Conservation (phyloP, 1,140 invertebrate species). For the Ostrea denselamellosa region DNA sequence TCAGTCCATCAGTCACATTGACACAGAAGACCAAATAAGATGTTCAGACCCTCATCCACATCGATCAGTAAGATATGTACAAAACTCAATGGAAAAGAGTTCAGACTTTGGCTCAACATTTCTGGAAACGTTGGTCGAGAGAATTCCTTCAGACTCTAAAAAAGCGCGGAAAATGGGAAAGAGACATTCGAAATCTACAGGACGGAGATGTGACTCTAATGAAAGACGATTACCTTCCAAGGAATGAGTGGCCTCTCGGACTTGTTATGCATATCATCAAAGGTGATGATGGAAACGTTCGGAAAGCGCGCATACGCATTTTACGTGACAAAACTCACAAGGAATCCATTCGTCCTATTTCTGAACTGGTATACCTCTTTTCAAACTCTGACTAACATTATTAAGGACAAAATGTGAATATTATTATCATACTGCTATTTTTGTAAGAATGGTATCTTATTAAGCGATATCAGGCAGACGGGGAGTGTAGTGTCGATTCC, state of each 20-base stretch:
- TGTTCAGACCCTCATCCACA: neutral
- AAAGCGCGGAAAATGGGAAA: conserved; percentile 5
- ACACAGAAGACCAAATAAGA: conserved; percentile 34
- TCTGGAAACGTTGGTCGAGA: conserved; percentile 38
- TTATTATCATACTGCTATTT: no score
- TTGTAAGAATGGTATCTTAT: no score
- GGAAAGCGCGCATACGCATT: neutral
- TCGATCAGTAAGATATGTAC: neutral
- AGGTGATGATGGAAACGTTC: neutral
- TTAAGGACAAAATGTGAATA: no score
- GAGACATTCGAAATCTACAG: neutral
- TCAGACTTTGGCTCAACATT: neutral
- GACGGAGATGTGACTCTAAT: conserved; percentile 38
- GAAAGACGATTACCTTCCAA: neutral
- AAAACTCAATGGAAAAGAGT: conserved; percentile 39
- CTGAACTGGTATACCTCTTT: no score
- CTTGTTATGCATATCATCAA: neutral
- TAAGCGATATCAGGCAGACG: no score
- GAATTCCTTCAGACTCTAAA: conserved; percentile 43
- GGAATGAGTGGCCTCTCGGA: conserved; percentile 34
- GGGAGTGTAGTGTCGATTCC: no score
- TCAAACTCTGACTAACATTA: no score
- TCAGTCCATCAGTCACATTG: conserved; percentile 25
- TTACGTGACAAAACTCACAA: neutral
- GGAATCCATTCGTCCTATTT: no score